Conservation (phyloP, 2,888 invertebrate species). For the Tenthredo distinguenda region DNA sequence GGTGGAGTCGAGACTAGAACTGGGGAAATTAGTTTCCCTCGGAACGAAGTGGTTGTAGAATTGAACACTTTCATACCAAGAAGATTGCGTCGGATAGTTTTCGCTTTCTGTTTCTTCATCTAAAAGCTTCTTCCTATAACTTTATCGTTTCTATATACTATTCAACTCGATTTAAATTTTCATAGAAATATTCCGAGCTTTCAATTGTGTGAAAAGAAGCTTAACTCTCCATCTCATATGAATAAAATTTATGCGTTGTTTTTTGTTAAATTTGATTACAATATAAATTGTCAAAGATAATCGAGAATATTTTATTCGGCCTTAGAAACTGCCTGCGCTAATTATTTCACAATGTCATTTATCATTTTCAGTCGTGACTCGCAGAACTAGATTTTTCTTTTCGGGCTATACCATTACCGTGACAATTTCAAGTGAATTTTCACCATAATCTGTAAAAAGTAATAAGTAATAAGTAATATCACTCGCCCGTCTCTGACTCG, state of each 20-base stretch:
- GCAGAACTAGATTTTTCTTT: background rate
- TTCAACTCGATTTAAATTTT: background rate
- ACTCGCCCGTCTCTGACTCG: background rate
- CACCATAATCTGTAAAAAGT: background rate
- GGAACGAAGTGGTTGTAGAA: background rate
- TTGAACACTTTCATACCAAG: constrained; percentile 16
- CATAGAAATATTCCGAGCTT: background rate
- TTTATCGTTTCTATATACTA: background rate
- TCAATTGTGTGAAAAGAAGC: background rate
- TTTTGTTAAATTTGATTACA: background rate
- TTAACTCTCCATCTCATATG: too few species aligned
- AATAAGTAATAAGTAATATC: background rate
- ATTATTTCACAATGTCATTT: background rate
- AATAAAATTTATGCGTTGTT: background rate
- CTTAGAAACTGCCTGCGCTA: background rate
- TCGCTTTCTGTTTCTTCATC: background rate
- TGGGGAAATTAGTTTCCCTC: constrained; percentile 26
- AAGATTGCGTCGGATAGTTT: background rate
- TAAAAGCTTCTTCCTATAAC: background rate
- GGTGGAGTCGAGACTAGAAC: background rate
- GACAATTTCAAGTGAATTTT: background rate
- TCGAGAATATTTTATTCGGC: background rate
- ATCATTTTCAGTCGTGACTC: background rate
- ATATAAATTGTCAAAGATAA: too few species aligned
- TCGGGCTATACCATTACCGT: background rate